Evolutionary conservation across 2,888 invertebrate genomes (phyloP), one percentile per base, ranked within the genome.

Genomic region (Drosophila merina): DNA sequence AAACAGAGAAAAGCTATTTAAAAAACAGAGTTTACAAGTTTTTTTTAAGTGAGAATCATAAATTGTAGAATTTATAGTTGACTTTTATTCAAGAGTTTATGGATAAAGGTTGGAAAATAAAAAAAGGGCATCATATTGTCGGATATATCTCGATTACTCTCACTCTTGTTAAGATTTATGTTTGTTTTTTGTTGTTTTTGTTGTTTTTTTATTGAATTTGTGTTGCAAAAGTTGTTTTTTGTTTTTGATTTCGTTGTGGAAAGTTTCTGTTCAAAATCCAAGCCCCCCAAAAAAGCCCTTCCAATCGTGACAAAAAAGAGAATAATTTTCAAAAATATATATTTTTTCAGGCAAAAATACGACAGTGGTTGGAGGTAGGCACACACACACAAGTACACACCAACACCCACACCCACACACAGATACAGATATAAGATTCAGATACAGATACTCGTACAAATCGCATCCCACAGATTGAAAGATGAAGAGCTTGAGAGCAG

Each of bases 331-430:
- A 64, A 80, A 70, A 55, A 44, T 40, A 50, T 77, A 28, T 6
- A 28, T 28, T 28, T 75, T 93, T 94, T 90, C 94, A 95, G 95
- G 94, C 93, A 95, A 93, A 95, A 94, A 92, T 95, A 95, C 93
- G 95, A 95, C 93, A 94, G 94, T 91, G 93, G 93, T 92, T 95
- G 95, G 95, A 95, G 95, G 95, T 95, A 95, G 93, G 93, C 90
- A 77, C 64, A 64, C 64, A 44, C 36, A 3, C 20, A 45, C 55
- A 20, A 20, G 20, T 20, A 36, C 30, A 26, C 40, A 42, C n/a
- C 4, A 10, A 45, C 36, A 45, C 49, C 10, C 12, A 28, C 36
- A 50, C n/a, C 69, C 10, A 52, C 52, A 52, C 10, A n/a, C 30
- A 28, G 14, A 4, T 8, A 52, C 31, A 54, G 52, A 25, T 52